Conservation (phyloP, 1,140 invertebrate species). For the Lasioglossum baleicum region DNA sequence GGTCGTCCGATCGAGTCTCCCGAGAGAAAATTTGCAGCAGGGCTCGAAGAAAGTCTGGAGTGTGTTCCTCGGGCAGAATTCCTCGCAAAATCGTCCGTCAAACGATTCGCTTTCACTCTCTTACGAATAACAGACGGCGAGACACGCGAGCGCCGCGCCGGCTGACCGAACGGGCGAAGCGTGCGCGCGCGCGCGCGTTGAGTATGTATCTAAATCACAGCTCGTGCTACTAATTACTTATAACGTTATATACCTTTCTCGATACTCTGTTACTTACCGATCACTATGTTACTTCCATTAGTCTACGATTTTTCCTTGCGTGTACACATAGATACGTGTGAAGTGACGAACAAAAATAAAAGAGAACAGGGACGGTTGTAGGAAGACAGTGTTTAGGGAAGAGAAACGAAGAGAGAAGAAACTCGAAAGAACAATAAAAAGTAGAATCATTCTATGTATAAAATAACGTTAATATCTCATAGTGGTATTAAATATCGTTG, state of each 20-base stretch:
- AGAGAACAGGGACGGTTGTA: too few species aligned
- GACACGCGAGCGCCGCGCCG: slow-evolving; percentile 13
- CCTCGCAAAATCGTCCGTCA: slow-evolving; percentile 30
- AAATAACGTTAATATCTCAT: slow-evolving; percentile 58
- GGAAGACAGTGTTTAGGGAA: too few species aligned
- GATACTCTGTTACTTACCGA: slow-evolving; percentile 57
- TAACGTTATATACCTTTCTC: slow-evolving; percentile 54
- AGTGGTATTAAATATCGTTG: slow-evolving; percentile 62
- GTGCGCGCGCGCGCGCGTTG: slow-evolving; percentile 45
- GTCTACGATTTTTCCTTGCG: slow-evolving; percentile 31
- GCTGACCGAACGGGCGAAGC: background rate
- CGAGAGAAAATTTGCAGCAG: background rate
- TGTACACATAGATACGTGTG: background rate
- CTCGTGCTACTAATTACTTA: slow-evolving; percentile 80
- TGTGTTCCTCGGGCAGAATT: slow-evolving; percentile 7
- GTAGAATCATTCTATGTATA: slow-evolving; percentile 31
- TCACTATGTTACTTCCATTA: slow-evolving; percentile 46
- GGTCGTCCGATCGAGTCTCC: too few species aligned
- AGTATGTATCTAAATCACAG: slow-evolving; percentile 80
- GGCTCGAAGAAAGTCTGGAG: background rate
- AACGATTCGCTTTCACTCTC: slow-evolving; percentile 33
- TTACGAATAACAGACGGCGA: slow-evolving; percentile 42
- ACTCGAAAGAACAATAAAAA: background rate
- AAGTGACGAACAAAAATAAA: background rate
- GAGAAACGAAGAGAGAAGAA: background rate